Evolutionary conservation across 2,113 vertebrate species (phyloP).

Genomic region (Actenoides lindsayi): DNA sequence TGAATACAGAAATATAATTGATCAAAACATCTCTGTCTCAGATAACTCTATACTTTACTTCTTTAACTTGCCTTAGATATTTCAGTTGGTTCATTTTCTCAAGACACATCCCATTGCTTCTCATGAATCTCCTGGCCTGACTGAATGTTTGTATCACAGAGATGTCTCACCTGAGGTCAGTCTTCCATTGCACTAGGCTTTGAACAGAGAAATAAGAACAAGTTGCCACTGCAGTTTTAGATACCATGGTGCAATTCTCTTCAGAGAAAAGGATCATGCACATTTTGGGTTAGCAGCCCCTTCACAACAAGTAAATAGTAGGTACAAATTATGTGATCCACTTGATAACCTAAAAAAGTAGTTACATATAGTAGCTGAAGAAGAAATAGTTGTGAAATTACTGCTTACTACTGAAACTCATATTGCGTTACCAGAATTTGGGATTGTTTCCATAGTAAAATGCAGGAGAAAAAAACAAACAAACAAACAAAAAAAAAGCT

Average conservation of each 20-base stretch:
- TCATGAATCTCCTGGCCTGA: background rate
- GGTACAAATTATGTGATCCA: background rate
- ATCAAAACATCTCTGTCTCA: background rate
- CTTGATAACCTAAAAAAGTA: background rate
- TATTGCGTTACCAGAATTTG: background rate
- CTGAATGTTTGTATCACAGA: background rate
- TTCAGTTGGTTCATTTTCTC: background rate
- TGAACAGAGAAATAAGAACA: background rate
- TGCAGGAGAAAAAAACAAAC: background rate
- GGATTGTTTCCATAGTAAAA: background rate
- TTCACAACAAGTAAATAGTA: background rate
- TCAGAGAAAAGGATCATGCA: background rate
- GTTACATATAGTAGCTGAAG: background rate
- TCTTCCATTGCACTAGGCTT: background rate
- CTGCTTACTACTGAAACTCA: background rate
- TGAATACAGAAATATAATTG: background rate
- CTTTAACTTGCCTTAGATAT: background rate
- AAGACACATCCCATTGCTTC: background rate
- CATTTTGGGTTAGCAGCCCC: background rate
- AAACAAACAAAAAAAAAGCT: too few relatives aligned
- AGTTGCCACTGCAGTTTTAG: background rate
- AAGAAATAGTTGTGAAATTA: background rate
- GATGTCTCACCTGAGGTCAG: background rate
- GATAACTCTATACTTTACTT: background rate
- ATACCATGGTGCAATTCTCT: background rate